These are phyloP conservation scores for Clanis bilineata DNA, from an alignment of 2,888 invertebrate genomes.

Conservation along the genomic window DNA sequence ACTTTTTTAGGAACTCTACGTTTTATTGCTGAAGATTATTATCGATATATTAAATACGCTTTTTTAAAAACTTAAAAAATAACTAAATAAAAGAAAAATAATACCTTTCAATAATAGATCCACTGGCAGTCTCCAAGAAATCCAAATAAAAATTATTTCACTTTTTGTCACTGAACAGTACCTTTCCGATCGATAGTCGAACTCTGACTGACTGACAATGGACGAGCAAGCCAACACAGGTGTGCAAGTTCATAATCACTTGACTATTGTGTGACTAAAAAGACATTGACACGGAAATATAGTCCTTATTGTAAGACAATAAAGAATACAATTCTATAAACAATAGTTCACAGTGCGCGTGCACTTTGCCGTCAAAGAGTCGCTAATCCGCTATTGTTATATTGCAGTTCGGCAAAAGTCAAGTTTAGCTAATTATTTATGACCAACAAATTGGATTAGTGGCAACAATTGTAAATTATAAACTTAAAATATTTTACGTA, in stretches of 20 bases:
- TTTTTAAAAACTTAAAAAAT: background rate
- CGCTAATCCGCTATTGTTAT: background rate
- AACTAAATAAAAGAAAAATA: background rate
- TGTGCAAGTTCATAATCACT: slow-evolving; percentile 24
- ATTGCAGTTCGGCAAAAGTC: background rate
- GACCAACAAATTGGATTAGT: background rate
- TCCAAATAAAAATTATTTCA: slow-evolving; percentile 27
- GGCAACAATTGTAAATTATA: background rate
- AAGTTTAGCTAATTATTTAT: background rate
- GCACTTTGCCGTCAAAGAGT: slow-evolving; percentile 4
- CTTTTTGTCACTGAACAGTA: slow-evolving; percentile 25
- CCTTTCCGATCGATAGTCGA: slow-evolving; percentile 25
- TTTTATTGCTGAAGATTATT: too few relatives aligned
- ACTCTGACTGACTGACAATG: slow-evolving; percentile 35
- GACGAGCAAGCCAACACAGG: slow-evolving; percentile 18
- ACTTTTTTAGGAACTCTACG: too few relatives aligned
- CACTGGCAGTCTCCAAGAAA: slow-evolving; percentile 26
- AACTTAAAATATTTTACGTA: background rate
- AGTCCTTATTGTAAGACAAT: background rate
- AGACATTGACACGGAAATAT: background rate
- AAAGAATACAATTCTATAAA: background rate
- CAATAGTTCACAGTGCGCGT: background rate
- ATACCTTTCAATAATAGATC: slow-evolving; percentile 26
- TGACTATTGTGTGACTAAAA: slow-evolving; percentile 7
- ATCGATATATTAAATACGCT: background rate